Percentiles rank a stretch among this genome's conserved stretches.
phyloP scores from a whole-genome alignment of 2,797 vertebrate genomes.

The Eremophila alpestris region DNA sequence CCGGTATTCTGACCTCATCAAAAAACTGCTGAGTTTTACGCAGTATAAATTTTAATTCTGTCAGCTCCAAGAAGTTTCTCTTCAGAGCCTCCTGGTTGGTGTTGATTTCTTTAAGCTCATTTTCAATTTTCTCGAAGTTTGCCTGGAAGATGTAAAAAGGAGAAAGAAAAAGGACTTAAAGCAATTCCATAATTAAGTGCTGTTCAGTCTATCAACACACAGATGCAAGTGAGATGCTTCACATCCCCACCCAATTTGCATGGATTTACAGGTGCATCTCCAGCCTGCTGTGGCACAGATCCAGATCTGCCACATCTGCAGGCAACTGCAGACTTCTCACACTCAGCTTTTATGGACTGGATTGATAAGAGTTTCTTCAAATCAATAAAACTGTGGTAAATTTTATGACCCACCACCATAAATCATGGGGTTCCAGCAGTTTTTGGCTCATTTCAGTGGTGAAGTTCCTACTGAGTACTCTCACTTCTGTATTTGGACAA shows the following conservation, averaged over 20 bases:
- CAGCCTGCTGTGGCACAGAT: not conserved
- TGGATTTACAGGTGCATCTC: not conserved
- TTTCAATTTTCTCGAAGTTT: constrained; percentile 98
- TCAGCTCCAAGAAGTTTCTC: constrained; percentile 96
- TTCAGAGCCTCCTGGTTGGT: constrained; percentile 98
- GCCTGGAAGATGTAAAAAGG: constrained; percentile 76
- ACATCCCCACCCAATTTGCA: rapidly evolving
- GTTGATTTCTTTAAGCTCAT: constrained; percentile 97
- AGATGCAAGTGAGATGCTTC: not conserved
- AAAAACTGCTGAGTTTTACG: constrained; percentile 98
- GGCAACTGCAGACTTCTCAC: not conserved
- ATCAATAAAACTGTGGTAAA: not conserved
- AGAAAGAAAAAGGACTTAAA: not conserved
- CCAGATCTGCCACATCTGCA: not conserved
- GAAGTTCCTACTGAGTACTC: not conserved
- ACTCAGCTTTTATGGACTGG: not conserved
- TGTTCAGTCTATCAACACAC: not conserved
- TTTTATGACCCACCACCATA: not conserved
- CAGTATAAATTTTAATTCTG: constrained; percentile 96
- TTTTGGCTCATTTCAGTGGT: not conserved
- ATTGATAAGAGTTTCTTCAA: not conserved
- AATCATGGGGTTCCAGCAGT: rapidly evolving
- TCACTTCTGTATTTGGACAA: not conserved
- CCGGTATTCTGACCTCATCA: constrained; percentile 89
- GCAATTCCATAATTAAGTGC: not conserved